These are phyloP conservation scores for Thecocarcelia acutangulata DNA, from an alignment of 2,888 invertebrate species.

Conservation along the genomic window DNA sequence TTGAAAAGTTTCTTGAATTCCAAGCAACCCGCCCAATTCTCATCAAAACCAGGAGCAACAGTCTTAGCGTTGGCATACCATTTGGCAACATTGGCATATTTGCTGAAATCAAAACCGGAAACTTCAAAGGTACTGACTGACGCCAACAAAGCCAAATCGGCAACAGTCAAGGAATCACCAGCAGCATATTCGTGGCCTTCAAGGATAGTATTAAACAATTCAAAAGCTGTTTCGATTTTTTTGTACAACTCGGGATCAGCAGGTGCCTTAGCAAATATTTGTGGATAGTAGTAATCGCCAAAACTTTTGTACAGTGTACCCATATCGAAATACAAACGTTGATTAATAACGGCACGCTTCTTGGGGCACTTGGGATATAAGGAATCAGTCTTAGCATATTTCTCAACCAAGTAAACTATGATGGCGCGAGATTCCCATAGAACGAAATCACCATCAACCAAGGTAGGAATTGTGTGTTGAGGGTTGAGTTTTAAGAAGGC, in stretches of 20 bases:
- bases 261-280: conserved; percentile 84
- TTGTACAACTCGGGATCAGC: conserved; percentile 86
- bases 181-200: conserved; percentile 87
- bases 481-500: conserved; percentile 90
- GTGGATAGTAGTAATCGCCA: conserved; percentile 86
- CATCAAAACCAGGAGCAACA: conserved; percentile 84
- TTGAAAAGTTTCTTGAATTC: conserved; percentile 82
- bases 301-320: conserved; percentile 88
- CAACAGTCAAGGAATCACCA: conserved; percentile 88
- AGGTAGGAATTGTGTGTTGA: conserved; percentile 91
- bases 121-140: conserved; percentile 88
- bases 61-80: conserved; percentile 85
- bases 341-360: conserved; percentile 89
- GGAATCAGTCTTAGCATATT: conserved; percentile 89
- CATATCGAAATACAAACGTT: conserved; percentile 90
- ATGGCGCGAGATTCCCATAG: conserved; percentile 94
- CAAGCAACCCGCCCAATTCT: conserved; percentile 83
- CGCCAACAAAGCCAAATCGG: conserved; percentile 88
- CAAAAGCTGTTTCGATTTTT: conserved; percentile 86
- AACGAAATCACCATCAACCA: conserved; percentile 90
- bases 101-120: conserved; percentile 85
- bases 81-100: conserved; percentile 86
- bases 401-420: conserved; percentile 89
- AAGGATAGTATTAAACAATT: conserved; percentile 87
- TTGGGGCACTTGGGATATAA: conserved; percentile 90